Base-by-base conservation (phyloP, 1,140 invertebrate genomes). In the Brachionus paranguensis region DNA sequence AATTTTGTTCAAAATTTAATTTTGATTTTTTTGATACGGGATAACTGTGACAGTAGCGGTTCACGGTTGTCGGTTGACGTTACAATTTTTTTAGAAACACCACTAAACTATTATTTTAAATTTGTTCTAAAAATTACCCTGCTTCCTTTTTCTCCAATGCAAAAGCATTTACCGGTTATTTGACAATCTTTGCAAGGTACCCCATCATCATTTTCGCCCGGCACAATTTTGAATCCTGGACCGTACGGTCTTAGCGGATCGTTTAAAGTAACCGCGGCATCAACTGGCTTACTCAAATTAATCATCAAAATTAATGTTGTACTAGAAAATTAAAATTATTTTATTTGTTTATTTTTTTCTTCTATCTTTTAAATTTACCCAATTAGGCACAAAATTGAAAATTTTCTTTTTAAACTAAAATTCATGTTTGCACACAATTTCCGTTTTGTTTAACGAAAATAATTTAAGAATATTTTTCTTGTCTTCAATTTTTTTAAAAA, bases 111-210 rank as follows among this genome's bases (percentile, higher is more conserved):
- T 12, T 12, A n/a, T n/a, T n/a, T n/a, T n/a, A 5, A 33, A 10
- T 20, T 29, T 4, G 12, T 45, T 41, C 7, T 37, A 37, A 33
- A 45, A 41, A 20, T 60, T 81, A 81, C 78, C 27, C 78, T 81
- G 53, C 53, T 81, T 41, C 78, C 78, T 47, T 81, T 81, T 81
- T 81, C 78, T 29, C 78, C 78, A 10, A 81, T 45, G 24, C 78
- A 81, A 64, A 81, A 81, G 14, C 78, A 81, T 81, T 81, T 81
- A 68, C 78, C 78, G 43, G 78, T 81, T 60, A 81, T 81, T 68
- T 81, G 78, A 47, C 78, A 81, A 37, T 81, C 78, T 43, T 55
- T 60, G 12, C 78, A 81, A 41, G 78, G 78, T 3, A 53, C n/a
- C 3, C 78, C 78, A 81, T 81, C 78, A 47, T 81, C 78, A 68